Conservation (phyloP, 2,113 vertebrate genomes). For the Melanostigma gelatinosum region DNA sequence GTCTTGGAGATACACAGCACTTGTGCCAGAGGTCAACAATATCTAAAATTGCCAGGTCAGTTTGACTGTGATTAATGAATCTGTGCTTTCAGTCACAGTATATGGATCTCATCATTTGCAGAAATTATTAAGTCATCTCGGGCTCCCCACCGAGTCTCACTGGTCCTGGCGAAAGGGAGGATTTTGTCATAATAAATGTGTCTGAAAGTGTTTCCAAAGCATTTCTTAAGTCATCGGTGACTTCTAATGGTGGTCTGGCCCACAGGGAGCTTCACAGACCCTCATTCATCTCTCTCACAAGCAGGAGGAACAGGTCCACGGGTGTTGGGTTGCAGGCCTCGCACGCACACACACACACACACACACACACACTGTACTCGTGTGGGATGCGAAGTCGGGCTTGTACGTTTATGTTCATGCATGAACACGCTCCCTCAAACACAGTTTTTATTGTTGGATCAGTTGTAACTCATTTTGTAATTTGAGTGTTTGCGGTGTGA, state of each 20-base stretch:
- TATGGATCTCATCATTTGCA: constrained; percentile 33
- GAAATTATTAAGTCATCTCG: constrained; percentile 37
- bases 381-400: constrained; percentile 1
- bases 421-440: not conserved
- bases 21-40: constrained; percentile 24
- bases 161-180: constrained; percentile 17
- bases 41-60: constrained; percentile 26
- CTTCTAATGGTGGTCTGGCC: constrained; percentile 46
- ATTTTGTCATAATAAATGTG: constrained; percentile 58
- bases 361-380: not conserved
- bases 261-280: constrained; percentile 17
- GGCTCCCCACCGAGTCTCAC: constrained; percentile 30
- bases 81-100: not conserved
- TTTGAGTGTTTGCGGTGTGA: constrained; percentile 35
- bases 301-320: constrained; percentile 19
- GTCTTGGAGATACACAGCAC: not conserved
- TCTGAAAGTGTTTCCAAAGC: constrained; percentile 58
- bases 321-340: constrained; percentile 37
- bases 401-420: constrained; percentile 4
- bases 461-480: not conserved
- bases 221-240: constrained; percentile 55
- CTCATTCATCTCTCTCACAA: constrained; percentile 43
- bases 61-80: constrained; percentile 23
- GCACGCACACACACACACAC: not conserved
- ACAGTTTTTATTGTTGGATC: not conserved